phyloP scores from a whole-genome alignment of 2,888 invertebrate species.

The Parnassius mnemosyne region DNA sequence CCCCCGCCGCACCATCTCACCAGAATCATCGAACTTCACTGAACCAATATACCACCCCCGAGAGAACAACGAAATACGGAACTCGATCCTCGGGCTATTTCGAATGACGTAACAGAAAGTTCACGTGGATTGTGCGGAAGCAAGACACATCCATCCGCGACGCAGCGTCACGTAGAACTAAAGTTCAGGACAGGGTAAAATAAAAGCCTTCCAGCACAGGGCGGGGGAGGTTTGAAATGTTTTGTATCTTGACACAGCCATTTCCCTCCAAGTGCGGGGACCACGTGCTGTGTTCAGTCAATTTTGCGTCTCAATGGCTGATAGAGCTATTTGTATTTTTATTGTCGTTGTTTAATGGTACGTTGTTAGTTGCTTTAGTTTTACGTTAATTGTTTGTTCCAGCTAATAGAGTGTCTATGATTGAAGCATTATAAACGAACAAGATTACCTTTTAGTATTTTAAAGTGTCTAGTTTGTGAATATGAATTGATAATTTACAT shows the following conservation, averaged over 20 bases:
- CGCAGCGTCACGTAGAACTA: conserved; percentile 59
- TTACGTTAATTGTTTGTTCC: conserved; percentile 48
- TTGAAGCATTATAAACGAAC: conserved; percentile 8
- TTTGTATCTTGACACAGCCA: conserved; percentile 65
- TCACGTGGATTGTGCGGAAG: conserved; percentile 29
- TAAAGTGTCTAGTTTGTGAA: no score
- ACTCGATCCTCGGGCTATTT: conserved; percentile 50
- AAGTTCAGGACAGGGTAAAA: conserved; percentile 38
- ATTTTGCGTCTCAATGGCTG: conserved; percentile 59
- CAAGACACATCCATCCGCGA: conserved; percentile 47
- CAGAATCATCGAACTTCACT: conserved; percentile 62
- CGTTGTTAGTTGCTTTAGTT: conserved; percentile 55
- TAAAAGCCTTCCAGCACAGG: conserved; percentile 35
- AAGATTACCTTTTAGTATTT: no score
- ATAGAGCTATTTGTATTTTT: conserved; percentile 61
- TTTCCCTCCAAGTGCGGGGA: conserved; percentile 57
- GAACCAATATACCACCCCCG: conserved; percentile 56
- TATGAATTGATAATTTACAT: no score
- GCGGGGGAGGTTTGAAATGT: conserved; percentile 66
- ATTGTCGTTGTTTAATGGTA: conserved; percentile 63
- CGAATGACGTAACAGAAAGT: conserved; percentile 71
- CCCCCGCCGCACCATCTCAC: conserved; percentile 68
- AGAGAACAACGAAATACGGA: conserved; percentile 46
- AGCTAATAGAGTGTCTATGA: conserved; percentile 1
- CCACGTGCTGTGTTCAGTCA: conserved; percentile 71